Base-by-base conservation (phyloP, 2,888 invertebrate genomes). In the Lochmaea capreae region DNA sequence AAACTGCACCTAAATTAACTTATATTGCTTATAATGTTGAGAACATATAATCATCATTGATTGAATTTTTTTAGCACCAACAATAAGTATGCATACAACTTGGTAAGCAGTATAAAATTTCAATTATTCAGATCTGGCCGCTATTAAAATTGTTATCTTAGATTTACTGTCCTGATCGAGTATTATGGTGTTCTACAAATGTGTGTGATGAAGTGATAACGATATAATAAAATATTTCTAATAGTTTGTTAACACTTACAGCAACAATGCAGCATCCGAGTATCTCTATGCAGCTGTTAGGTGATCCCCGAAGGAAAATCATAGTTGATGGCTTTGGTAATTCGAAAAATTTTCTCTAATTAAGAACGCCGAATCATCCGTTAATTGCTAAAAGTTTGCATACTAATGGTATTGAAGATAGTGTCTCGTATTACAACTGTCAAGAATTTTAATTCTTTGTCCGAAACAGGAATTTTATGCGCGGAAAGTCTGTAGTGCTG, bases 401-500 rank as follows among this genome's bases (percentile, higher is more conserved):
- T 79, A 79, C 72, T 77, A 78, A 79, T 74, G 78, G 72, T 74
- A 70, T 61, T 72, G 72, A 68, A 71, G 77, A 77, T 78, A 78
- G 78, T 75, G 79, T 82, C 80, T 81, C 83, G 83, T 84, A 82
- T 81, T 81, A 86, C 85, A 83, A 84, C 83, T 82, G 84, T 80
- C 79, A 83, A 83, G 86, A 86, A 86, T 86, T 84, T 86, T 86
- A 86, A 86, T 86, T 86, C 84, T 82, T 82, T 77, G 83, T 84
- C 83, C 84, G 82, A 82, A 82, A 79, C 79, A 81, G 84, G 85
- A 84, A 84, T 85, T 85, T 85, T 85, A 85, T 85, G 84, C 82
- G 82, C 81, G 82, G 84, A 81, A 81, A 81, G 79, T 79, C 80
- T 77, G 77, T 80, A 57, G 83, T 82, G 83, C 84, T 84, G 84